Conservation (phyloP, 2,113 vertebrate species). For the Cephalopterus ornatus region DNA sequence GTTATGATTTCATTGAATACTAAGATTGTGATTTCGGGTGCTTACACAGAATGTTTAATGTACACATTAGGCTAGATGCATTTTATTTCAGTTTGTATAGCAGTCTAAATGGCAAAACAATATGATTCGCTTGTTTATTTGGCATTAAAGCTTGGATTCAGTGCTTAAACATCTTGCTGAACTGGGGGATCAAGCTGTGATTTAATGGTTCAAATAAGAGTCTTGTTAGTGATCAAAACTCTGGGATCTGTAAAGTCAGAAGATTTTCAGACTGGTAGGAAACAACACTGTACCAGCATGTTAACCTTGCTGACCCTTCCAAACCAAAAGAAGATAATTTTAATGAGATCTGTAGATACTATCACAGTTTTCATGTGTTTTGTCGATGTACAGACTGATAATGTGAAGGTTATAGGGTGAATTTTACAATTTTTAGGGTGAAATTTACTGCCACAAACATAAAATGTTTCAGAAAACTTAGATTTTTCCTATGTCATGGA, state of each 20-base stretch:
- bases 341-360: neutral
- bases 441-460: neutral
- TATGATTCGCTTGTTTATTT: neutral
- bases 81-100: conserved; percentile 45
- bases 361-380: neutral
- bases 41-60: conserved; percentile 33
- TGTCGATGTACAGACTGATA: neutral
- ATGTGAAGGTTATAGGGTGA: neutral
- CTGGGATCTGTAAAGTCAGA: neutral
- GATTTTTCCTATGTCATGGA: neutral
- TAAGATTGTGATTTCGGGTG: neutral
- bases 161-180: neutral
- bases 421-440: neutral
- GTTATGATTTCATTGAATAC: conserved; percentile 47
- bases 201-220: conserved; percentile 7
- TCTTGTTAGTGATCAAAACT: neutral
- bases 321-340: neutral
- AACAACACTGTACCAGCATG: neutral
- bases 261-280: neutral
- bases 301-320: neutral
- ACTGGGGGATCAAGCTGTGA: neutral
- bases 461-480: neutral
- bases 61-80: neutral
- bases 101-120: neutral
- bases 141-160: neutral